Conservation (phyloP, 2,888 invertebrate species). For the Cosmorhoe ocellata region DNA sequence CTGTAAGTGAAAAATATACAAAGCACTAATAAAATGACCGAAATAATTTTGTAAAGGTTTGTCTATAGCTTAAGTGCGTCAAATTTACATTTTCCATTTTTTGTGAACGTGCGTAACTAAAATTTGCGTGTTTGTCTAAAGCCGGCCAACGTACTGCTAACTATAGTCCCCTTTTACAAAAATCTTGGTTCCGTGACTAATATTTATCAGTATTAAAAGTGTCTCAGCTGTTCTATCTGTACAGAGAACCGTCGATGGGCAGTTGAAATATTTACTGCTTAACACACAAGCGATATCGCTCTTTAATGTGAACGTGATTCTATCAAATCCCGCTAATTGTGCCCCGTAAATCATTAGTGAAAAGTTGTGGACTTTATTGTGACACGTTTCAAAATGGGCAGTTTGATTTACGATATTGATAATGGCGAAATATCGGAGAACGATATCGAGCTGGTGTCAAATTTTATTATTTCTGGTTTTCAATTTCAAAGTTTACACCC, state of each 20-base stretch:
- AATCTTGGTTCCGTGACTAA: too few species aligned
- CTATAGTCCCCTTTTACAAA: too few species aligned
- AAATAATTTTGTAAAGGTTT: too few species aligned
- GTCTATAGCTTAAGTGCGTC: too few species aligned
- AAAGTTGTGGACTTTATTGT: conserved; percentile 41
- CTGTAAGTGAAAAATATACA: too few species aligned
- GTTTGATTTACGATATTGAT: conserved; percentile 26
- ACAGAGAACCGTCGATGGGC: conserved; percentile 7
- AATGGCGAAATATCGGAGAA: conserved; percentile 23
- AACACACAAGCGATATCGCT: conserved; percentile 56
- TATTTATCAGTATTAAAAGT: background rate
- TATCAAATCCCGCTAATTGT: conserved; percentile 69
- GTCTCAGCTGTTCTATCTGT: background rate
- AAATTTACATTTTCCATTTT: too few species aligned
- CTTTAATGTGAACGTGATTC: conserved; percentile 61
- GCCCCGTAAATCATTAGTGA: conserved; percentile 45
- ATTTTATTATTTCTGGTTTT: conserved; percentile 8
- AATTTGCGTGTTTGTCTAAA: too few species aligned
- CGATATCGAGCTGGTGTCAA: conserved; percentile 7
- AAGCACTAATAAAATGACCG: too few species aligned
- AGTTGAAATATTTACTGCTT: conserved; percentile 59
- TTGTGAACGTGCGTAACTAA: too few species aligned
- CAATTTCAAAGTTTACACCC: background rate
- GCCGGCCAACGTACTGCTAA: too few species aligned
- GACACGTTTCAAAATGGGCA: conserved; percentile 38